Evolutionary conservation across 2,113 vertebrate species (phyloP), one percentile per base, ranked within the genome.

Genomic region (Hyaena hyaena): DNA sequence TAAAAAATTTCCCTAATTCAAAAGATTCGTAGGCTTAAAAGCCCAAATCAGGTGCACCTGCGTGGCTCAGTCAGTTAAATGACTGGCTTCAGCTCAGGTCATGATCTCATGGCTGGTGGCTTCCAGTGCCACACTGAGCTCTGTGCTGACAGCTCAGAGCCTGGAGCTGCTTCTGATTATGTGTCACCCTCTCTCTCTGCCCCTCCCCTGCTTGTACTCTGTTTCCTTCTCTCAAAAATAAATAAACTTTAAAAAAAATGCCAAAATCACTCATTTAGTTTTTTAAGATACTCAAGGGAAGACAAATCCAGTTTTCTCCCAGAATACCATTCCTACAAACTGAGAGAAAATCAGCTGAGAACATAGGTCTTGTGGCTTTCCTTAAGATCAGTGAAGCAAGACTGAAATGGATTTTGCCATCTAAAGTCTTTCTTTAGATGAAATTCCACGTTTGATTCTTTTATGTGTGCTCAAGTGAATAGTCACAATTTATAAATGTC

Each of bases 401-500:
- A 1, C 48, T 80, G 16, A 87, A 31, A 39, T 63, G 65, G 26
- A 50, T 83, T 96, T 96, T 95, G 48, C 79, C n/a, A 71, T 55
- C 21, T 31, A 11, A 82, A 68, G 26, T 71, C 73, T 93, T 80
- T 65, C 82, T 90, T 88, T 55, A 79, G 31, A 80, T 63, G 7
- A 90, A 95, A 79, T 71, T 93, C 7, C 58, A 93, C 21, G 89
- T 87, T 82, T 96, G n/a, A 82, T 74, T 82, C 82, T 95, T 97
- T 89, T 58, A 91, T 96, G 24, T 93, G 19, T 69, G 39, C 33
- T 96, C 35, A 95, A 79, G 85, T 79, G 79, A 95, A 94, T 10
- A 91, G 79, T 66, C 21, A 83, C 26, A 95, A 95, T 94, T 93
- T 95, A 77, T 89, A 80, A 84, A 96, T 96, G 73, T 84, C 93